Evolutionary conservation across 2,888 invertebrate genomes (phyloP).

Genomic region (Apantesis nais): DNA sequence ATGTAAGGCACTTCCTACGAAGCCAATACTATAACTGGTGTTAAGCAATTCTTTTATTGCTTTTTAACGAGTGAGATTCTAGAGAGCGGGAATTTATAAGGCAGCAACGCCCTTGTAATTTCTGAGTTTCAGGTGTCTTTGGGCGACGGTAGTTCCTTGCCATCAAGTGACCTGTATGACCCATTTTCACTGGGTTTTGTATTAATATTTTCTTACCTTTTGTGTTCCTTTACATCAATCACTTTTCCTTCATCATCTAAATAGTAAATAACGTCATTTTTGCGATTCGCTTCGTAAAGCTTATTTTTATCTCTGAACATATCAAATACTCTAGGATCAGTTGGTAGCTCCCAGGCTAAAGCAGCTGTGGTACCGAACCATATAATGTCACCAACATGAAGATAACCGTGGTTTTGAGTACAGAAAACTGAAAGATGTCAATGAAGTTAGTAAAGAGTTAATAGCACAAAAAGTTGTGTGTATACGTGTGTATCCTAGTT

Average conservation of each 20-base stretch:
- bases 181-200: not conserved
- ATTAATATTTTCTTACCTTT: constrained; percentile 54
- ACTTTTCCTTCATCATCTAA: constrained; percentile 71
- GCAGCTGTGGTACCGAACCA: constrained; percentile 91
- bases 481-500: not conserved
- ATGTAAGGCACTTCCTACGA: too few relatives aligned
- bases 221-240: constrained; percentile 67
- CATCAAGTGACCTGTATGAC: not conserved
- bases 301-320: constrained; percentile 60
- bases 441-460: constrained; percentile 4
- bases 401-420: constrained; percentile 86
- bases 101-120: too few relatives aligned
- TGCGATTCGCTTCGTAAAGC: constrained; percentile 49
- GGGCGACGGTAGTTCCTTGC: too few relatives aligned
- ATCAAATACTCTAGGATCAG: constrained; percentile 76
- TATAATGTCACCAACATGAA: constrained; percentile 86
- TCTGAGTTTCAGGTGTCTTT: too few relatives aligned
- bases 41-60: too few relatives aligned
- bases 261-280: constrained; percentile 67
- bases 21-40: too few relatives aligned
- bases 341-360: constrained; percentile 91
- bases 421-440: constrained; percentile 84
- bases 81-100: too few relatives aligned
- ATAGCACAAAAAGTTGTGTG: not conserved
- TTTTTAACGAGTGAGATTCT: too few relatives aligned